Evolutionary conservation across 1,140 invertebrate species (phyloP), one percentile per base, ranked within the genome.

Genomic region (Archivesica marissinica): DNA sequence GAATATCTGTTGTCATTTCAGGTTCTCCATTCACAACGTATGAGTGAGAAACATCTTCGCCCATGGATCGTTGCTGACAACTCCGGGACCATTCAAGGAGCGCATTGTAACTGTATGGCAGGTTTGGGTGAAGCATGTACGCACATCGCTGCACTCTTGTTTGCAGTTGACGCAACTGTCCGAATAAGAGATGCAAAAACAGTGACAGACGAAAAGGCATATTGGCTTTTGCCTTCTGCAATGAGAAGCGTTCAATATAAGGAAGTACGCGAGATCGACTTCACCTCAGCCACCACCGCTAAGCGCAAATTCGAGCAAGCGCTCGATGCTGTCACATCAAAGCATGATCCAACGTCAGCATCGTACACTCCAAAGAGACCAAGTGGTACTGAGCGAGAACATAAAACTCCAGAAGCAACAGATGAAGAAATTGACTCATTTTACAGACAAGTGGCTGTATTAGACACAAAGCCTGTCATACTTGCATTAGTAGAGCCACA

Each of bases 131-230:
- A n/a, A n/a, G n/a, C n/a, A n/a, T n/a, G n/a, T n/a, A n/a, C n/a
- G n/a, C n/a, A n/a, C n/a, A n/a, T n/a, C n/a, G n/a, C n/a, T n/a
- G n/a, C n/a, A n/a, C n/a, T n/a, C n/a, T n/a, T n/a, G n/a, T 89
- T 90, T 86, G 25, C 59, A 6, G 30, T 88, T 0, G 82, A 87
- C 11, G 59, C 85, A 54, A 47, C 72, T 20, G 85, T 88, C 0
- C 70, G 66, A 25, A 61, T 89, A 30, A 66, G 75, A 33, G 79
- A 79, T 25, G 25, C n/a, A 1, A 72, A 74, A 35, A 89, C 88
- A 28, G 87, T 89, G 0, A 89, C 90, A 28, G 35, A 87, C 30
- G 76, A 86, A 56, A 54, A 68, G n/a, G 81, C 88, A 17, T 87
- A 87, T 50, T 88, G 88, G 86, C 50, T 86, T 47, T 33, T 88